Base-by-base conservation (phyloP, 1,140 invertebrate genomes). In the Eubasilissa regina region DNA sequence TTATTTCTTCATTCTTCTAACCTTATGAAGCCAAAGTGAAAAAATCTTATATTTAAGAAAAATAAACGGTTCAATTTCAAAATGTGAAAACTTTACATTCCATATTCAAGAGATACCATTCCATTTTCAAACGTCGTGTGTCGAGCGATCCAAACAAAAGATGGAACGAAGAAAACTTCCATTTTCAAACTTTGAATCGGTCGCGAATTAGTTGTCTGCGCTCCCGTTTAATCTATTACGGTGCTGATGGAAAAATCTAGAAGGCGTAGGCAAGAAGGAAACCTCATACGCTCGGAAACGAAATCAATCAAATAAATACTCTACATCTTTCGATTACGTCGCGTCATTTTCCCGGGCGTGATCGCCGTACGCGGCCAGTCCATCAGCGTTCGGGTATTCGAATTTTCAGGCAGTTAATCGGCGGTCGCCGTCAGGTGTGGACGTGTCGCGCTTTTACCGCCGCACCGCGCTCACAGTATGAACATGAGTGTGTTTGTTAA, bases 381-480 rank as follows among this genome's bases (percentile, higher is more conserved):
- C 66, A 17, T 21, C 25, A 47, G 66, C 47, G 66, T 51, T 53
- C 45, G 66, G 66, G 45, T 70, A 48, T 70, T 51, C 66, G 66
- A 70, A 70, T 70, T 70, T 70, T 70, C 66, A 70, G 62, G 25
- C 66, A 70, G 66, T 70, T 51, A 48, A 25, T 70, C 66, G 66
- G 66, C 66, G 47, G 11, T 47, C 7, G 66, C 66, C 66, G 66
- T 15, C 17, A 8, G 8, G 10, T 8, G 51, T 47, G 66, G 44
- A 13, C 66, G 66, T 70, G 66, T 70, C 66, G 66, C 66, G 66
- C 17, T 7, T 70, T 51, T 19, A 13, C 47, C 45, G 48, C 45
- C 66, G 35, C 9, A 19, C 17, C 17, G 60, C 60, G 19, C 60
- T 43, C n/a, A 64, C 21, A 35, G 21, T 55, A 15, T 55, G 55